phyloP scores from a whole-genome alignment of 2,888 invertebrate genomes.

The Smittia aterrima region DNA sequence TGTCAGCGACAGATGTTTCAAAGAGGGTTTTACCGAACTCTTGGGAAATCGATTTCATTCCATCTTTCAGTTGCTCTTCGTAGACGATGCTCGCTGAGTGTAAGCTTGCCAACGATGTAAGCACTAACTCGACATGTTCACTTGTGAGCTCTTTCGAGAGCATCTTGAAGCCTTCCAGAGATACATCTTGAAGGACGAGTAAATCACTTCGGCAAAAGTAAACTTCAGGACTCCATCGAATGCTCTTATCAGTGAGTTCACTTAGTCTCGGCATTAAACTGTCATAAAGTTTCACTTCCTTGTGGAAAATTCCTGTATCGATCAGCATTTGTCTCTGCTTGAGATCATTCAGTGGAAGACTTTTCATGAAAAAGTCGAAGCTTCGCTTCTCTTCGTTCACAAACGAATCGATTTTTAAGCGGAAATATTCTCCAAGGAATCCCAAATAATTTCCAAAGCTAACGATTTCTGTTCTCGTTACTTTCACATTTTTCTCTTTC shows the following conservation, averaged over 20 bases:
- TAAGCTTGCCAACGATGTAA: slow-evolving; percentile 24
- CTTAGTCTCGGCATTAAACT: neutral
- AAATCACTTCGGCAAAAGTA: slow-evolving; percentile 30
- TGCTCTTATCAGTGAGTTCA: neutral
- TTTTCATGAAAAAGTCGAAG: slow-evolving; percentile 18
- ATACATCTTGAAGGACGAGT: slow-evolving; percentile 14
- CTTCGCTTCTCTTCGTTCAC: neutral
- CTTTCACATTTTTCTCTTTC: neutral
- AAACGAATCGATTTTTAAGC: neutral
- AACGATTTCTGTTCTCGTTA: neutral
- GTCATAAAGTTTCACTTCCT: slow-evolving; percentile 29
- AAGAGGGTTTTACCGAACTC: slow-evolving; percentile 19
- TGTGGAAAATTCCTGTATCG: slow-evolving; percentile 27
- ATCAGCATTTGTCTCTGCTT: slow-evolving; percentile 29
- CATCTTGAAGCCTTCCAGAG: neutral
- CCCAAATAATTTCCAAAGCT: slow-evolving; percentile 26
- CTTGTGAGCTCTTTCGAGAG: neutral
- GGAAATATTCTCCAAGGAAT: slow-evolving; percentile 37
- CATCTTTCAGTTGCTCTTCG: neutral
- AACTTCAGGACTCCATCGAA: slow-evolving; percentile 14
- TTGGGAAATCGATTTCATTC: slow-evolving; percentile 14
- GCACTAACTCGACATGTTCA: neutral
- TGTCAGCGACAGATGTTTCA: slow-evolving; percentile 31
- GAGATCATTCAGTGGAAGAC: neutral
- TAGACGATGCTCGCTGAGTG: slow-evolving; percentile 27